phyloP scores from a whole-genome alignment of 2,888 invertebrate genomes.

The Neria commutata region DNA sequence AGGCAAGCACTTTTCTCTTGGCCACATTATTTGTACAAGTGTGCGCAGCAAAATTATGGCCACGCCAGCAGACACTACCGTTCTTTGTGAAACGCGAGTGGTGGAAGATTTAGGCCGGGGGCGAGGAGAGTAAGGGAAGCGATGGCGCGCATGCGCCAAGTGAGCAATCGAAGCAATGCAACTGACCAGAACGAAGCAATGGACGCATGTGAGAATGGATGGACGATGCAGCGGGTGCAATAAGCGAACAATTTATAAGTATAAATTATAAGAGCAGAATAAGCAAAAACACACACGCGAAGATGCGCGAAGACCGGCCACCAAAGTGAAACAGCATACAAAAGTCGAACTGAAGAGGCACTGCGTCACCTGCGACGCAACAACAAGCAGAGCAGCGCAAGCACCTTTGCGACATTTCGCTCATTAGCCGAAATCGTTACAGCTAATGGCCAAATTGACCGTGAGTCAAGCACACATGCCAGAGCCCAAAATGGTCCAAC shows the following conservation, averaged over 20 bases:
- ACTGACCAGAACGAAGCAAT: background rate
- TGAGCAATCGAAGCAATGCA: background rate
- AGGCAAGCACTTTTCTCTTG: no score
- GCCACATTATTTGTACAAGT: no score
- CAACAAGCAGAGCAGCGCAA: no score
- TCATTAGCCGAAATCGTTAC: slow-evolving; percentile 22
- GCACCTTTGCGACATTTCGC: no score
- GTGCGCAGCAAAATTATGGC: no score
- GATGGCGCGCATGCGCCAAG: background rate
- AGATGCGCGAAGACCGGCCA: background rate
- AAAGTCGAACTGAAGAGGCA: background rate
- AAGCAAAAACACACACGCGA: background rate
- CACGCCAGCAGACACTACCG: background rate
- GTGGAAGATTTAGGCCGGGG: no score
- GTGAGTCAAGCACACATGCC: no score
- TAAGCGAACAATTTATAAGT: background rate
- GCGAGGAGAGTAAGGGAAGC: no score
- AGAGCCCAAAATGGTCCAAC: no score
- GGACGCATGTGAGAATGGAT: background rate
- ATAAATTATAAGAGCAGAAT: background rate
- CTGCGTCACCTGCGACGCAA: background rate
- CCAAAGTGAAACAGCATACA: background rate
- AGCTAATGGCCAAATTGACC: slow-evolving; percentile 15
- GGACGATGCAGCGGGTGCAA: background rate
- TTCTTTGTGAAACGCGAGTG: background rate